Conservation (phyloP, 2,113 vertebrate species). For the Megalops atlanticus region DNA sequence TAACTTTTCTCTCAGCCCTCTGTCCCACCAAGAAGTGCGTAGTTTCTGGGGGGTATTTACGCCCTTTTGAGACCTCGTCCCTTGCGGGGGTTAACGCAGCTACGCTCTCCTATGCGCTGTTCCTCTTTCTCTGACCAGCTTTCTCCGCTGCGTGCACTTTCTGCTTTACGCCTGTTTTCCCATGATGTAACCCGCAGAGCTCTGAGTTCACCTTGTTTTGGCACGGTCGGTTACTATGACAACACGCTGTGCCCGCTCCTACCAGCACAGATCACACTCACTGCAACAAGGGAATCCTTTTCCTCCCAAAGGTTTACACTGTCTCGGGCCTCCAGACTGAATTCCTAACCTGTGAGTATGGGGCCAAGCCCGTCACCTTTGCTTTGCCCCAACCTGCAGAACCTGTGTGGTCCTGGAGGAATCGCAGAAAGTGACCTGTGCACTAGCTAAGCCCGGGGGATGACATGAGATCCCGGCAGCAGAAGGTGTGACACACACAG, state of each 20-base stretch:
- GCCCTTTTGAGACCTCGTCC: too few species aligned
- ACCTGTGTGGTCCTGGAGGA: not conserved
- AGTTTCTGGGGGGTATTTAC: too few species aligned
- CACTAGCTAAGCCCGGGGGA: too few species aligned
- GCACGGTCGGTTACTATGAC: not conserved
- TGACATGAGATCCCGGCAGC: too few species aligned
- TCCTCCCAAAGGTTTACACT: not conserved
- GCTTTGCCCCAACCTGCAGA: not conserved
- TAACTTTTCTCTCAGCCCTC: not conserved
- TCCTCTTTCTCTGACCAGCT: not conserved
- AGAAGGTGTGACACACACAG: not conserved
- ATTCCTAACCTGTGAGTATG: not conserved
- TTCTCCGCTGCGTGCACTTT: not conserved
- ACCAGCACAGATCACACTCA: not conserved
- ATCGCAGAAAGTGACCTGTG: too few species aligned
- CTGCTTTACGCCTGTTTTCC: not conserved
- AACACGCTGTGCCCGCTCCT: not conserved
- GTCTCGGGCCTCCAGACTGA: not conserved
- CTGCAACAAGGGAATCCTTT: not conserved
- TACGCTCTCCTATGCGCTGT: not conserved
- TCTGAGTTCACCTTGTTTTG: not conserved
- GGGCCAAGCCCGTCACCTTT: not conserved
- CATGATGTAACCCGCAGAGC: not conserved
- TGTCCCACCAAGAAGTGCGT: not conserved
- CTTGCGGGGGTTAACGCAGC: too few species aligned